phyloP scores from a whole-genome alignment of 2,888 invertebrate species.

The Tyria jacobaeae region DNA sequence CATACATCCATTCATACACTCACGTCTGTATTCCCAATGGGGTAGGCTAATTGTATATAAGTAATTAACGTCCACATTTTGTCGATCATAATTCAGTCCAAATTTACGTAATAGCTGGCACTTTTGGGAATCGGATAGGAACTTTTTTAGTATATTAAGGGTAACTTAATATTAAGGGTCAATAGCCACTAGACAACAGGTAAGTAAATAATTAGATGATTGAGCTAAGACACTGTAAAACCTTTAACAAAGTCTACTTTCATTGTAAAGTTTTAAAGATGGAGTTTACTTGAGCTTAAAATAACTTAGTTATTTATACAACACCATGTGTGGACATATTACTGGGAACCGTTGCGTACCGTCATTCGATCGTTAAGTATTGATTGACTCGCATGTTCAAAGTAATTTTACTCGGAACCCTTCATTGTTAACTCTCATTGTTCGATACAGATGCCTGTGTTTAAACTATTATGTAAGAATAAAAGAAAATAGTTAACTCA shows the following conservation, averaged over 20 bases:
- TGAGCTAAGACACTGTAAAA: not conserved
- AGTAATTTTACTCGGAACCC: constrained; percentile 35
- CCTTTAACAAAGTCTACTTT: not conserved
- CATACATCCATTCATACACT: too few species aligned
- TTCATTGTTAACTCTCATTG: constrained; percentile 10
- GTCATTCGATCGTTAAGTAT: constrained; percentile 35
- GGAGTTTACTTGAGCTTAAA: constrained; percentile 18
- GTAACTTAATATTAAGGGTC: too few species aligned
- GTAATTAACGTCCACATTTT: too few species aligned
- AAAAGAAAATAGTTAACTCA: not conserved
- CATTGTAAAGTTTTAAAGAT: not conserved
- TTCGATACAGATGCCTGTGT: not conserved
- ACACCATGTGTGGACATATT: constrained; percentile 44
- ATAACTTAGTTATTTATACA: constrained; percentile 40
- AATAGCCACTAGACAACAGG: too few species aligned
- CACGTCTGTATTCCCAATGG: too few species aligned
- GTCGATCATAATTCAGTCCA: too few species aligned
- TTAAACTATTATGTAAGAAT: not conserved
- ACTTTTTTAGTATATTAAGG: too few species aligned
- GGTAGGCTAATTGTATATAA: too few species aligned
- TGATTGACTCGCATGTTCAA: constrained; percentile 39
- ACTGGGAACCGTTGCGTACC: constrained; percentile 30
- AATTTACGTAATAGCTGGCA: too few species aligned
- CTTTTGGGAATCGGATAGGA: too few species aligned
- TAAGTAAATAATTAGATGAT: too few species aligned